Evolutionary conservation across 2,888 invertebrate species (phyloP).

Genomic region (Meliscaeva auricollis): DNA sequence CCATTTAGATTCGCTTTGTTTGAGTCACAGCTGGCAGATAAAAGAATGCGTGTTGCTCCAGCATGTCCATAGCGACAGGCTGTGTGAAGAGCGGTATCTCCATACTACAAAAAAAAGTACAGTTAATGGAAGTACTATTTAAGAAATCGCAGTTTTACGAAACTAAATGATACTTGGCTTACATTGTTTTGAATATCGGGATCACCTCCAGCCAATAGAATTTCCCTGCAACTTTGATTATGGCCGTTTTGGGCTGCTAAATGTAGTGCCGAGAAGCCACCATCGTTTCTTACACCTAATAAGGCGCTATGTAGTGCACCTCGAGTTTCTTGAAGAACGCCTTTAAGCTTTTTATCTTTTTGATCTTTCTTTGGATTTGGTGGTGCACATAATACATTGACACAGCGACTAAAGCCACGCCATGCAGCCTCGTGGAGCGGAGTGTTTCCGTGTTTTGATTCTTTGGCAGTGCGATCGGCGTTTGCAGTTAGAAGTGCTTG

Average conservation of each 20-base stretch:
- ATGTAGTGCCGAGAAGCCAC: conserved; percentile 97
- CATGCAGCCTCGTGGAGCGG: conserved; percentile 97
- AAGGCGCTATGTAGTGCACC: conserved; percentile 87
- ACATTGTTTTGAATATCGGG: conserved; percentile 96
- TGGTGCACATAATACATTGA: conserved; percentile 87
- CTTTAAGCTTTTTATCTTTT: conserved; percentile 79
- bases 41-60: conserved; percentile 96
- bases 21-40: conserved; percentile 94
- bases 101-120: conserved; percentile 88
- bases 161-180: conserved; percentile 53
- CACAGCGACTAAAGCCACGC: conserved; percentile 95
- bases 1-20: conserved; percentile 98
- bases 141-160: conserved; percentile 4
- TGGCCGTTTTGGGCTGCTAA: conserved; percentile 98
- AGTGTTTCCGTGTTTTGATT: conserved; percentile 92
- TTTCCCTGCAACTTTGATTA: conserved; percentile 95
- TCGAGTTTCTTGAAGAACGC: conserved; percentile 79
- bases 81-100: conserved; percentile 97
- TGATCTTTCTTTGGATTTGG: conserved; percentile 78
- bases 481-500: conserved; percentile 79
- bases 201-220: conserved; percentile 93
- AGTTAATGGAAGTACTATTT: conserved; percentile 36
- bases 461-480: conserved; percentile 81
- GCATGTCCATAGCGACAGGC: conserved; percentile 98
- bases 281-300: conserved; percentile 89